A percentile compares a stretch with the other conserved stretches of the same genome.
Evolutionary conservation across 1,140 invertebrate species (phyloP).

Genomic region (Homalodisca vitripennis): DNA sequence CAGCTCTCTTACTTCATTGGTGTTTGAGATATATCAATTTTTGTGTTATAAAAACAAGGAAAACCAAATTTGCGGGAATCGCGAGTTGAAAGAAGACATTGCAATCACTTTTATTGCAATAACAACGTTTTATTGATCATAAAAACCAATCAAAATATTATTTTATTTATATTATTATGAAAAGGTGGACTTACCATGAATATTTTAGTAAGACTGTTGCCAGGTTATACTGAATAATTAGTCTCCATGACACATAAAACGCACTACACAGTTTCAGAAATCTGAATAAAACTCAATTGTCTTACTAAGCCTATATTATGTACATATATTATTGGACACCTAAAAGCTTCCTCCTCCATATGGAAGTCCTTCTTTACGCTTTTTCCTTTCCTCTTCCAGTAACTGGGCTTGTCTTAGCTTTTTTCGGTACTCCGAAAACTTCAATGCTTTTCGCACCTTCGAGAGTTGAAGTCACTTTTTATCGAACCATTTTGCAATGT

Average conservation of each 20-base stretch:
- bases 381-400: constrained; percentile 6
- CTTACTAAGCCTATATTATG: too few species aligned
- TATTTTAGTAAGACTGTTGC: neutral
- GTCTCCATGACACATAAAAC: neutral
- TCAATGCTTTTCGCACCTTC: constrained; percentile 9
- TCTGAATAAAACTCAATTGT: too few species aligned
- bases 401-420: constrained; percentile 3
- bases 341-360: neutral
- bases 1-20: neutral
- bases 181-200: neutral
- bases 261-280: neutral
- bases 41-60: neutral
- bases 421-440: constrained; percentile 12
- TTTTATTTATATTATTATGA: neutral
- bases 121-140: neutral
- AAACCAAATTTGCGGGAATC: neutral
- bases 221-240: neutral
- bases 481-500: neutral
- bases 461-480: neutral
- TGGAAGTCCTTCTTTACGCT: neutral
- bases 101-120: neutral
- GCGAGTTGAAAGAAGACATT: neutral
- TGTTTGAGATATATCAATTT: neutral
- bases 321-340: too few species aligned
- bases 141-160: neutral